A percentile compares a stretch with the other conserved stretches of the same genome.
phyloP scores from a whole-genome alignment of 2,888 invertebrate genomes.

The Drosophila meridionalis region DNA sequence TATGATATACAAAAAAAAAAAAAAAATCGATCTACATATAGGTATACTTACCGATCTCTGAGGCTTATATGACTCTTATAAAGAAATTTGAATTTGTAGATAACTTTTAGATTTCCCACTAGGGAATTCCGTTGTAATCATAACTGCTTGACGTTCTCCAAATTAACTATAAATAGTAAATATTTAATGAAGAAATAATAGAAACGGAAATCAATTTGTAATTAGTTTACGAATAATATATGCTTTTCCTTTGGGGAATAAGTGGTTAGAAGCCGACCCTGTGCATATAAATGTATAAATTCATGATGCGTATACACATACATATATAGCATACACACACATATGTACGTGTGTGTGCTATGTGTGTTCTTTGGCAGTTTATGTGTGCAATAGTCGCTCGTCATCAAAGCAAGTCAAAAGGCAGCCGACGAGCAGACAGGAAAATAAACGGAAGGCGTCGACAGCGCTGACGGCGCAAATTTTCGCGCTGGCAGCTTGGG shows the following conservation, averaged over 20 bases:
- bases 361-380: slow-evolving; percentile 32
- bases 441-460: slow-evolving; percentile 45
- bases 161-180: background rate
- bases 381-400: slow-evolving; percentile 35
- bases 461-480: slow-evolving; percentile 51
- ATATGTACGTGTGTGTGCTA: background rate
- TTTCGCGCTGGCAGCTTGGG: slow-evolving; percentile 43
- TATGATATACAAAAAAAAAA: too few species aligned
- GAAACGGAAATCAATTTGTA: too few species aligned
- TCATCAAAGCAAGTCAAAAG: slow-evolving; percentile 52
- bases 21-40: too few species aligned
- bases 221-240: background rate
- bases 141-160: background rate
- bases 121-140: background rate
- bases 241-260: background rate
- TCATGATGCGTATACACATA: background rate
- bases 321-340: background rate
- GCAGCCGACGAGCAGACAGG: slow-evolving; percentile 17
- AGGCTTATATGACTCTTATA: too few species aligned
- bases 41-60: too few species aligned
- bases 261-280: slow-evolving; percentile 2
- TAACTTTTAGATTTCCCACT: background rate
- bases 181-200: background rate
- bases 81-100: background rate
- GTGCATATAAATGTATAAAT: background rate